Base-by-base conservation (phyloP, 2,888 invertebrate species). In the Amphipoea oculea region DNA sequence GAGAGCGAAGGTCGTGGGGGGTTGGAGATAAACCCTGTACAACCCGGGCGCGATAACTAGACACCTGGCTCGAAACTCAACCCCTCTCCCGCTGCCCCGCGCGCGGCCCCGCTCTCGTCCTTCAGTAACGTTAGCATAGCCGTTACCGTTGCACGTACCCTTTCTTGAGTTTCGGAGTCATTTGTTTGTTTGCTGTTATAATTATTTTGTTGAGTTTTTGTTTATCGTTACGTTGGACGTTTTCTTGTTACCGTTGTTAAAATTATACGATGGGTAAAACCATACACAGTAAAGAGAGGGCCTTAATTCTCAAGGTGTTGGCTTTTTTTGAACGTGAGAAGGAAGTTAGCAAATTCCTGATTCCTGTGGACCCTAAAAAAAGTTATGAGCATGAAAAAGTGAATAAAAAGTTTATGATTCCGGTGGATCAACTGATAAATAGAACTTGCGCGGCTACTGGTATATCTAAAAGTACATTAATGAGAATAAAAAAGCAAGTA, bases 301-400 rank as follows among this genome's bases (percentile, higher is more conserved):
- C 72, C 75, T n/a, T 82, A 20, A 75, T 82, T 48, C 72, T 82
- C 45, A 82, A 82, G 68, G 79, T 82, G 36, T 73, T 82, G 67
- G 60, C 73, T 76, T 76, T 65, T 82, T 79, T 79, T 77, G 73
- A 82, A 82, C 65, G 68, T 45, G 79, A 82, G 72, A 78, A 81
- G 48, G 71, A 79, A 79, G 48, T 81, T 29, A 81, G 74, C 67
- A 74, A 67, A 54, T 74, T 74, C 6, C 5, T 51, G 65, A 65
- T 73, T 48, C 40, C 73, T 73, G 65, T 65, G 51, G 66, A 66
- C 73, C 73, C 51, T 42, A 66, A 62, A 4, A 45, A 62, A 72
- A 20, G 4, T 65, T 1, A 3, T 74, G 74, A 74, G n/a, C 74
- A 74, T 42, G 29, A 57, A 74, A 74, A 74, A 74, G 54, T 42